Conservation (phyloP, 2,888 invertebrate genomes). For the Zonitis immaculata region DNA sequence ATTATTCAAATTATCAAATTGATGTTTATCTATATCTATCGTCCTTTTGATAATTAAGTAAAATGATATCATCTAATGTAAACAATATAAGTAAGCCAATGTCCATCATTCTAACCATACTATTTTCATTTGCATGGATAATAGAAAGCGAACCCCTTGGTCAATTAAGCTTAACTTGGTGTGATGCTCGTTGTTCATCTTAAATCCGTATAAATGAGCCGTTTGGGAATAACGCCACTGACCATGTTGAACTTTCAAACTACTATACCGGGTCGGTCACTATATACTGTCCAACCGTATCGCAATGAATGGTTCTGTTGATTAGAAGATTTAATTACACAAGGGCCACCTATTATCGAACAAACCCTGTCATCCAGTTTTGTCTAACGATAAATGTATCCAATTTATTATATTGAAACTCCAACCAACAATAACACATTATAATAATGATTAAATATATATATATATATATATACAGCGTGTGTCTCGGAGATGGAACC, state of each 20-base stretch:
- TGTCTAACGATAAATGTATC: slow-evolving; percentile 23
- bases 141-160: slow-evolving; percentile 44
- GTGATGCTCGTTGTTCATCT: slow-evolving; percentile 43
- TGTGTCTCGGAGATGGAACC: too few species aligned
- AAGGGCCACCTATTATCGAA: slow-evolving; percentile 35
- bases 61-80: too few species aligned
- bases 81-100: too few species aligned
- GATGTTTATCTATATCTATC: slow-evolving; percentile 6
- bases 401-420: slow-evolving; percentile 14
- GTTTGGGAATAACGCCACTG: slow-evolving; percentile 40
- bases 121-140: slow-evolving; percentile 48
- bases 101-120: slow-evolving; percentile 42
- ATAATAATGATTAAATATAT: too few species aligned
- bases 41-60: slow-evolving; percentile 6
- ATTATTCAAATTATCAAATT: too few species aligned
- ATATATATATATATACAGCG: too few species aligned
- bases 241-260: slow-evolving; percentile 32
- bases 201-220: slow-evolving; percentile 49
- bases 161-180: slow-evolving; percentile 44
- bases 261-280: slow-evolving; percentile 38
- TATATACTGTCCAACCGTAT: slow-evolving; percentile 37
- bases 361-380: slow-evolving; percentile 22
- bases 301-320: slow-evolving; percentile 47
- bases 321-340: slow-evolving; percentile 49
- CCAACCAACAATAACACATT: too few species aligned